These are phyloP conservation scores for Thunnus maccoyii DNA, from an alignment of 2,113 vertebrate genomes.

Conservation along the genomic window DNA sequence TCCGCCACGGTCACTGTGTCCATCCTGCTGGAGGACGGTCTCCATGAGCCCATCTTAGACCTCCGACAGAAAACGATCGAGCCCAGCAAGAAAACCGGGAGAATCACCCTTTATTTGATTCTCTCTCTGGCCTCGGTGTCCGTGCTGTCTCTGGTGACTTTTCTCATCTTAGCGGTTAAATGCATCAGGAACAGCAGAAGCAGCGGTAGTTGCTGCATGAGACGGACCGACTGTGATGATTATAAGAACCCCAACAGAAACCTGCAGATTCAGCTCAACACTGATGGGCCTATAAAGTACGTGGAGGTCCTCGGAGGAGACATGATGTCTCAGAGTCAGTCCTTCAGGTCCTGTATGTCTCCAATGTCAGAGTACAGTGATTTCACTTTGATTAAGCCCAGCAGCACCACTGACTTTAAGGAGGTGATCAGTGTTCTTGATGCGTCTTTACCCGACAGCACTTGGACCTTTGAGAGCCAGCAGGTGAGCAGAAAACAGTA, in stretches of 20 bases:
- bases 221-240: constrained; percentile 65
- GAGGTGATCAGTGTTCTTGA: constrained; percentile 71
- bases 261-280: constrained; percentile 86
- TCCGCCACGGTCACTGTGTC: constrained; percentile 83
- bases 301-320: constrained; percentile 88
- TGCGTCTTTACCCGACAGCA: constrained; percentile 42
- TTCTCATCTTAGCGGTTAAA: constrained; percentile 82
- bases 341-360: constrained; percentile 89
- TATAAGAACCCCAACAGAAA: constrained; percentile 82
- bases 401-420: constrained; percentile 75
- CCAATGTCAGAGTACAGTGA: constrained; percentile 90
- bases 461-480: no score
- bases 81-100: constrained; percentile 77
- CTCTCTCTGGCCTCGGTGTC: constrained; percentile 85
- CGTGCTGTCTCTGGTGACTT: constrained; percentile 84
- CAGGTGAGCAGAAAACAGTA: no score
- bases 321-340: constrained; percentile 85
- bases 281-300: constrained; percentile 88
- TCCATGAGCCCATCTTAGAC: constrained; percentile 80
- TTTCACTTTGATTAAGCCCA: constrained; percentile 88
- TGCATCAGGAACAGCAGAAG: constrained; percentile 80
- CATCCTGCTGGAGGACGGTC: constrained; percentile 83
- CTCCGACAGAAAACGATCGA: constrained; percentile 76
- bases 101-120: constrained; percentile 84
- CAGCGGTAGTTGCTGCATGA: constrained; percentile 78